phyloP scores from a whole-genome alignment of 2,113 vertebrate species.

The Spheniscus mendiculus region DNA sequence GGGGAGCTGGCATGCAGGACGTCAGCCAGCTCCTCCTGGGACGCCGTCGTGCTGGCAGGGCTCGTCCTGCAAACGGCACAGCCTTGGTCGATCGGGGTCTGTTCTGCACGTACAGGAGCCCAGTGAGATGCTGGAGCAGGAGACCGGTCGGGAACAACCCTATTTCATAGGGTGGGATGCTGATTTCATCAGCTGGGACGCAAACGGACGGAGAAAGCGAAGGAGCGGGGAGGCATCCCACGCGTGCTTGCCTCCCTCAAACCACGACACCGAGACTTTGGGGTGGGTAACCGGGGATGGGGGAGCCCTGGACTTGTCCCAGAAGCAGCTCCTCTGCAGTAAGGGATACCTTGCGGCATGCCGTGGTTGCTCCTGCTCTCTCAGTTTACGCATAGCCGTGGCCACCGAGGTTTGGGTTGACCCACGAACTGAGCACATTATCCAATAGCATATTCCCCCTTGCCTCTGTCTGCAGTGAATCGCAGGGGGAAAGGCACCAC shows the following conservation, averaged over 20 bases:
- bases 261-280: neutral
- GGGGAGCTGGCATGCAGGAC: neutral
- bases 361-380: neutral
- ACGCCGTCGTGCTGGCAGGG: neutral
- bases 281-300: too few species aligned
- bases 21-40: neutral
- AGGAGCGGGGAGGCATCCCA: neutral
- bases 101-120: neutral
- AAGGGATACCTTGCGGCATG: neutral
- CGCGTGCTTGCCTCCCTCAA: neutral
- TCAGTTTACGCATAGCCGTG: rapidly evolving
- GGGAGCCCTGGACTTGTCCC: neutral
- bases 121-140: neutral
- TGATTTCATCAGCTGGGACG: neutral
- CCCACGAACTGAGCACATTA: neutral
- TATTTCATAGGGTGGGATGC: neutral
- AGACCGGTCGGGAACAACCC: neutral
- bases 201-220: neutral
- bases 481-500: rapidly evolving
- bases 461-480: neutral
- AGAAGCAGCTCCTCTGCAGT: neutral
- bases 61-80: neutral
- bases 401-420: neutral
- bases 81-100: too few species aligned
- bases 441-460: neutral